Evolutionary conservation across 2,888 invertebrate species (phyloP), one percentile per base, ranked within the genome.

Genomic region (Blera fallax): DNA sequence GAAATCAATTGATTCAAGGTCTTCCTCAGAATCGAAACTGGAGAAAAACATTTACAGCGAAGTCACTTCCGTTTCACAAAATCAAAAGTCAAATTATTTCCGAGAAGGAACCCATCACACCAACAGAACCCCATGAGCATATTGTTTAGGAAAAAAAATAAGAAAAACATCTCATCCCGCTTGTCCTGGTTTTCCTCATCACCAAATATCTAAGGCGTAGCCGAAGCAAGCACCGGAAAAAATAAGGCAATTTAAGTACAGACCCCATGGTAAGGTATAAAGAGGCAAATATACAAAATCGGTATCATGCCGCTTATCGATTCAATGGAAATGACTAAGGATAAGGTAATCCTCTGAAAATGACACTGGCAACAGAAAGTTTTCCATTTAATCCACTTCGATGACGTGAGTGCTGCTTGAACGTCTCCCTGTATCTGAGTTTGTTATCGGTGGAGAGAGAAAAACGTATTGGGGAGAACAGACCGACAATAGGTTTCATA

Each of bases 331-430:
- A 45, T 52, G 54, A 60, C 60, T 60, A 32, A 52, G 52, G 58
- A 77, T 77, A 52, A 77, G 60, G 70, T 78, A 78, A 78, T 78
- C 78, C 62, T 78, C 60, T 78, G 70, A 62, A 78, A 70, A 78
- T 78, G 70, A 78, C 78, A 70, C 78, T 70, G 62, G 34, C 54
- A 48, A 78, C 60, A 70, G 14, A 78, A 78, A 78, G 52, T 69
- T 78, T 70, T 70, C 37, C 62, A 64, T 78, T 78, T 78, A 70
- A 78, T 78, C 78, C 78, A 69, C 70, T 78, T 62, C 62, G 43
- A 78, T 70, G 78, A 78, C 54, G 54, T 69, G 50, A 62, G 29
- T 43, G 37, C 16, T 45, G 56, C 34, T 40, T 27, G 7, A 70
- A 34, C 32, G 16, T 56, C 11, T 18, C 6, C 18, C 8, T n/a